Conservation (phyloP, 2,797 vertebrate genomes). For the Buceros bicornis region DNA sequence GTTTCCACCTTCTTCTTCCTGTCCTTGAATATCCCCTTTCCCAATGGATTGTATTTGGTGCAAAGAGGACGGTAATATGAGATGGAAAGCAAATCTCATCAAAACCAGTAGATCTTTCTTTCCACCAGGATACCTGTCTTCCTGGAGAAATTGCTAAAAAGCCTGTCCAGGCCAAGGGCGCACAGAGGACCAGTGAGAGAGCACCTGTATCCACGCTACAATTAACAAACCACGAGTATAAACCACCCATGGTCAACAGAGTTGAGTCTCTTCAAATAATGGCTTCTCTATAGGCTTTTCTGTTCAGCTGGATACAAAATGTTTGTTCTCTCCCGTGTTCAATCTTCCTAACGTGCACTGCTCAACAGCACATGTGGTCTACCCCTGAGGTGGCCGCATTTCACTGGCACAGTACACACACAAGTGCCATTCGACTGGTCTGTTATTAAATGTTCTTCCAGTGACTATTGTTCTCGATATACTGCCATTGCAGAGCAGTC, state of each 20-base stretch:
- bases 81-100: not conserved
- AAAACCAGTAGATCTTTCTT: not conserved
- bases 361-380: not conserved
- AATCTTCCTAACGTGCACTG: accelerated
- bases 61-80: not conserved
- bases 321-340: not conserved
- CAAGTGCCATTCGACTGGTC: not conserved
- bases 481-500: not conserved
- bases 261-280: not conserved
- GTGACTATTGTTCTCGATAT: not conserved
- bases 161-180: not conserved
- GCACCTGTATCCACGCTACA: not conserved
- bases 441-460: not conserved
- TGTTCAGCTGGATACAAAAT: not conserved
- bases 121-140: not conserved
- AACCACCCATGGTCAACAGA: not conserved
- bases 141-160: not conserved
- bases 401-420: not conserved
- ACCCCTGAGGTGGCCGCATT: not conserved
- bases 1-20: not conserved
- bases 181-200: not conserved
- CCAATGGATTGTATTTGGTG: not conserved
- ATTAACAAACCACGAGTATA: not conserved
- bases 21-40: not conserved
- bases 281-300: not conserved